A percentile compares a stretch with the other conserved stretches of the same genome.
Evolutionary conservation across 1,140 invertebrate genomes (phyloP).

Genomic region (Pseudomyrmex dendroicus): DNA sequence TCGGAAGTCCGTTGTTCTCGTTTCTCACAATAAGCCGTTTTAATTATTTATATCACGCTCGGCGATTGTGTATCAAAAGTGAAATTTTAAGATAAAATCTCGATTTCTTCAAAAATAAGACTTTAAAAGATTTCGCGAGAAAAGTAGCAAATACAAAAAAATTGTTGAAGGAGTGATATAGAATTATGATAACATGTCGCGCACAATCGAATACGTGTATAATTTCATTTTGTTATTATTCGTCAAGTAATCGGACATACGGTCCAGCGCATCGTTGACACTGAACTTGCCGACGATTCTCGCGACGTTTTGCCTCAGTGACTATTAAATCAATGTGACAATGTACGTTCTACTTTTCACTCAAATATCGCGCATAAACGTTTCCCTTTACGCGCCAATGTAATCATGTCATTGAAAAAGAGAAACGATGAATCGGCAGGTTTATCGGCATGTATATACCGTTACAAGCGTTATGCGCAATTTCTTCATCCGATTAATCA

Average conservation of each 20-base stretch:
- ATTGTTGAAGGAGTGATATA: not conserved
- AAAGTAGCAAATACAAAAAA: not conserved
- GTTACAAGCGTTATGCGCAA: slow-evolving; percentile 60
- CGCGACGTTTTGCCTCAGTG: not conserved
- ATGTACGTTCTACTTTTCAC: slow-evolving; percentile 55
- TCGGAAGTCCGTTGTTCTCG: not conserved
- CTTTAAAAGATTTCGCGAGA: not conserved
- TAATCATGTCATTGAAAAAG: slow-evolving; percentile 56
- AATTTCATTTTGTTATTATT: slow-evolving; percentile 29
- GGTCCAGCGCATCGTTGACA: slow-evolving; percentile 2
- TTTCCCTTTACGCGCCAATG: slow-evolving; percentile 40
- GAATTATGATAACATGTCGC: not conserved
- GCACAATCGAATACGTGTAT: not conserved
- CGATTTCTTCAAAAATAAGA: too few species aligned
- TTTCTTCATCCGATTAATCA: slow-evolving; percentile 62
- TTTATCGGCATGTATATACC: slow-evolving; percentile 48
- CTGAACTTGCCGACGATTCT: not conserved
- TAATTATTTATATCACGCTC: slow-evolving; percentile 5
- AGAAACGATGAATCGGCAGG: slow-evolving; percentile 57
- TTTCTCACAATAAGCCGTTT: not conserved
- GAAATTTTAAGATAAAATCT: not conserved
- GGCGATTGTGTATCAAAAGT: not conserved
- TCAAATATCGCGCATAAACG: slow-evolving; percentile 41
- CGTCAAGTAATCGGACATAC: not conserved
- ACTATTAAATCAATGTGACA: slow-evolving; percentile 55